phyloP scores from a whole-genome alignment of 2,888 invertebrate genomes.

The Sinhomidia bicolor region DNA sequence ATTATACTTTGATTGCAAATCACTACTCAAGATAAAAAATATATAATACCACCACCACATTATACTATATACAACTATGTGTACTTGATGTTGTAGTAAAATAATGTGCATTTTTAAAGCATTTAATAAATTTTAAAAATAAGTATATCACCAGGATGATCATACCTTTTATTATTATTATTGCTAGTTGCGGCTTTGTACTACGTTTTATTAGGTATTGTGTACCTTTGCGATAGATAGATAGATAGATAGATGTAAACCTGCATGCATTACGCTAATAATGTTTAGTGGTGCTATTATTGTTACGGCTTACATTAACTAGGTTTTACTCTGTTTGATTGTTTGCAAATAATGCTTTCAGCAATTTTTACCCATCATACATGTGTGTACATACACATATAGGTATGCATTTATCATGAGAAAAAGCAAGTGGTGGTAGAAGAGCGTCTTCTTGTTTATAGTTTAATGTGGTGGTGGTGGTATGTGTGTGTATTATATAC shows the following conservation, averaged over 20 bases:
- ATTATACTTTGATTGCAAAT: neutral
- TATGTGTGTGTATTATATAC: neutral
- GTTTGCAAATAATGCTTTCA: constrained; percentile 28
- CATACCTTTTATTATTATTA: no score
- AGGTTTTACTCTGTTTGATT: constrained; percentile 42
- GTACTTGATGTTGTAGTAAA: no score
- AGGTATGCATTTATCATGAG: neutral
- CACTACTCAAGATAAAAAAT: no score
- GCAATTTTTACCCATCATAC: constrained; percentile 53
- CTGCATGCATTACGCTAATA: no score
- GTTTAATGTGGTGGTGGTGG: neutral
- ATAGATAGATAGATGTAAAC: no score
- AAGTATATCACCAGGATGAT: constrained; percentile 39
- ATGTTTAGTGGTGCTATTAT: neutral
- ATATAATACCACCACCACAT: neutral
- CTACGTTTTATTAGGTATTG: neutral
- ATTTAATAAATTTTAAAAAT: neutral
- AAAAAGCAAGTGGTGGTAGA: neutral
- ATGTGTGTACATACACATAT: neutral
- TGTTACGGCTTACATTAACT: constrained; percentile 26
- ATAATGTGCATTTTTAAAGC: neutral
- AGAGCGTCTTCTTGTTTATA: neutral
- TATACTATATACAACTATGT: no score
- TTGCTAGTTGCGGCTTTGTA: neutral
- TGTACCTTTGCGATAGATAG: neutral